Base-by-base conservation (phyloP, 2,888 invertebrate genomes). In the Amblyteles armatorius region DNA sequence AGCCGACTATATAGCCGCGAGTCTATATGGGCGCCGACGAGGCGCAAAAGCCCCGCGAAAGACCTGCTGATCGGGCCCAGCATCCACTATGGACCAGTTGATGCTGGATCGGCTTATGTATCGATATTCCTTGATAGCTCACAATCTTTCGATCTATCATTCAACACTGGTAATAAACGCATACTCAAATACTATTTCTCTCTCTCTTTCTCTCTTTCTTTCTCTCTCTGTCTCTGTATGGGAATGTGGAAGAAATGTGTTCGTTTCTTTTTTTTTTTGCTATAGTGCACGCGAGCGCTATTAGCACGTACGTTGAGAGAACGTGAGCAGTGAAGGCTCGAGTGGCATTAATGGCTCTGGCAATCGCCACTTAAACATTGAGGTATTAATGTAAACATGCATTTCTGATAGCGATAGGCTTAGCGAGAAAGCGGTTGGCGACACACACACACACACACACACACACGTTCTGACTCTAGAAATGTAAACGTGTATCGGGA, bases 361-460 rank as follows among this genome's bases (percentile, higher is more conserved):
- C 92, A 92, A 93, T 93, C 92, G 92, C 92, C 90, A 91, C 91
- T 93, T 91, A 92, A 93, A 93, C 92, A 92, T 92, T 91, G 90
- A 90, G 91, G 93, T 93, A 93, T 93, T 93, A 93, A 93, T 94
- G 93, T 94, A 93, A 93, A 93, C 85, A 93, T 93, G 93, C 92
- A 93, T 93, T 82, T 91, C 93, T 91, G 93, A 93, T 93, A 93
- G 92, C 93, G 93, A 93, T 93, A 93, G 90, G 90, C 91, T 89
- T 89, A 87, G 86, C 87, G 72, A 55, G 74, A 50, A 52, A 74
- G 74, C 80, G 33, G 68, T 11, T 19, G 33, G 73, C 0, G 44
- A 48, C 44, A 48, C 44, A 16, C 0, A 48, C 44, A 13, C 13
- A n/a, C n/a, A n/a, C n/a, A 44, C 44, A 13, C 40, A 11, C 40